A percentile compares a stretch with the other conserved stretches of the same genome.
phyloP scores from a whole-genome alignment of 1,140 invertebrate species.

The Tetranychus cinnabarinus region DNA sequence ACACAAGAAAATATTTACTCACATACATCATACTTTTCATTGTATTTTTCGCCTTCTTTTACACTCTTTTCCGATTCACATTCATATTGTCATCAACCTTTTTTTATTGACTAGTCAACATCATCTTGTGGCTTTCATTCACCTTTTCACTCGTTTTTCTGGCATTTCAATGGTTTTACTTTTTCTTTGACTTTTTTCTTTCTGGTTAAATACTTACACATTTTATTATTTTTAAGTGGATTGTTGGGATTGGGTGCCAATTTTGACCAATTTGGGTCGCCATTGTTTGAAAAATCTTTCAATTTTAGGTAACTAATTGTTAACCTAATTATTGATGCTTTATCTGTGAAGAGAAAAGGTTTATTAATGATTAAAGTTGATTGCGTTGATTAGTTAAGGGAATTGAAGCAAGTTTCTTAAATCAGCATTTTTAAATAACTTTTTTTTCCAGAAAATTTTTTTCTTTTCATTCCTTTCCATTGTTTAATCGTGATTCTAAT shows the following conservation, averaged over 20 bases:
- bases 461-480: no score
- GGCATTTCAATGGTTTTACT: not conserved
- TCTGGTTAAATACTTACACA: constrained; percentile 6
- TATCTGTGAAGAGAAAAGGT: constrained; percentile 33
- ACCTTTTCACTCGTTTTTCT: not conserved
- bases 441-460: no score
- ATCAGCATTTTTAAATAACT: no score
- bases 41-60: not conserved
- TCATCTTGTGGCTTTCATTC: no score
- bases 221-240: constrained; percentile 7
- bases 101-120: no score
- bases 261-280: constrained; percentile 66
- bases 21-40: not conserved
- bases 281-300: constrained; percentile 76
- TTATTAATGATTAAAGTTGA: not conserved
- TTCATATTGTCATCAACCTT: no score
- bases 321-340: constrained; percentile 91
- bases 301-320: constrained; percentile 92
- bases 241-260: constrained; percentile 20
- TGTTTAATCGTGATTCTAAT: no score
- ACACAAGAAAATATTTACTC: not conserved
- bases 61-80: no score
- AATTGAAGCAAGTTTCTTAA: no score
- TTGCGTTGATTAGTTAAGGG: not conserved
- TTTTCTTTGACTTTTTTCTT: not conserved